Evolutionary conservation across 2,113 vertebrate species (phyloP), one percentile per base, ranked within the genome.

Genomic region (Tupaia tana): DNA sequence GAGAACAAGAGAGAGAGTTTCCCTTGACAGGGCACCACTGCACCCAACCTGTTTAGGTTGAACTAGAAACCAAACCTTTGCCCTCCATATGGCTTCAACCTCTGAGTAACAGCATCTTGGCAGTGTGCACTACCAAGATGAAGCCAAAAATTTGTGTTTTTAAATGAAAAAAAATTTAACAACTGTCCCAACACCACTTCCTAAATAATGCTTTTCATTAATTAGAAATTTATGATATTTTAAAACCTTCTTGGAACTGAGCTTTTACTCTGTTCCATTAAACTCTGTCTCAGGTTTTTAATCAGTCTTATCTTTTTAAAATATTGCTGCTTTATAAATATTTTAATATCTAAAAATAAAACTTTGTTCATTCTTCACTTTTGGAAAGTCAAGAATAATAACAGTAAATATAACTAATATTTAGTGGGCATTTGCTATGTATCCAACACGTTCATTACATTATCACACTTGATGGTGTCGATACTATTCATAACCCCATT

Each of bases 201-300:
- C 70, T 61, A 22, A 94, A 83, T 88, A 80, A 67, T 89, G 27
- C n/a, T 93, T 78, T 25, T 70, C 67, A 79, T 56, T 75, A 61
- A 79, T 89, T 79, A 94, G 19, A 95, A 96, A 96, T 88, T 90
- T 92, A 85, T 74, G 70, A 94, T 27, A 63, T 94, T 96, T 89
- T 34, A 82, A 74, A 90, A 66, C 19, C 15, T 81, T 89, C 58
- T 79, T 63, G 9, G 20, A 27, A 81, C 18, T 58, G 22, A 92
- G 10, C 1, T 94, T 94, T 86, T 91, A 77, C 70, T 93, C 31
- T 90, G 34, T 92, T 95, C 52, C 43, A 90, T 67, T 81, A 90
- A 83, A 91, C 77, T 75, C 7, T 69, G 56, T 73, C 34, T 94
- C 81, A 77, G 25, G 79, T 84, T 95, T 84, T 95, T 78, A 67